A percentile compares a stretch with the other conserved stretches of the same genome.
These are phyloP conservation scores for Radopholus similis DNA, from an alignment of 1,140 invertebrate species.

Conservation along the genomic window DNA sequence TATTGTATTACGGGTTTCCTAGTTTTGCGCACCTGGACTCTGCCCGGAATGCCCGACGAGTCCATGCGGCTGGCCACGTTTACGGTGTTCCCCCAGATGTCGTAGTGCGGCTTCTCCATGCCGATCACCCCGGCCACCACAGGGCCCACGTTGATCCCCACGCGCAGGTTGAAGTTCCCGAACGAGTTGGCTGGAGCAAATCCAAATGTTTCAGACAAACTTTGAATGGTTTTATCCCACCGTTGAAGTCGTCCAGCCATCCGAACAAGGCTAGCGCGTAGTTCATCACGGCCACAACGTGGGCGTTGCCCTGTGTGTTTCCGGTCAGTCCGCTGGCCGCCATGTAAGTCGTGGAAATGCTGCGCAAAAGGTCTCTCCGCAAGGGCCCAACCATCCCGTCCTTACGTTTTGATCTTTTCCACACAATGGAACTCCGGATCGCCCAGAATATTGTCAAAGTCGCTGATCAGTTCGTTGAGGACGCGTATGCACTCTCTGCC, in stretches of 20 bases:
- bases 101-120: slow-evolving; percentile 89
- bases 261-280: slow-evolving; percentile 72
- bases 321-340: slow-evolving; percentile 78
- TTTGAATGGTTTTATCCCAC: no score
- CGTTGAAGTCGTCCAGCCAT: slow-evolving; percentile 54
- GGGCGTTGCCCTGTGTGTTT: slow-evolving; percentile 26
- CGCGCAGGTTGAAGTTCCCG: slow-evolving; percentile 50
- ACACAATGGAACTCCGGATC: slow-evolving; percentile 79
- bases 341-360: slow-evolving; percentile 92
- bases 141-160: slow-evolving; percentile 59
- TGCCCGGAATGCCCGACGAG: slow-evolving; percentile 37
- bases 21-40: slow-evolving; percentile 43
- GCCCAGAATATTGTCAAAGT: slow-evolving; percentile 83
- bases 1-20: background rate
- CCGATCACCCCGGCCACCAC: slow-evolving; percentile 79
- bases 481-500: slow-evolving; percentile 86
- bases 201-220: no score
- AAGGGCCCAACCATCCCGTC: background rate
- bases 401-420: slow-evolving; percentile 79
- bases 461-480: slow-evolving; percentile 94
- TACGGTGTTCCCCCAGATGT: slow-evolving; percentile 92
- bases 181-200: no score
- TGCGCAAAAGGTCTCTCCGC: slow-evolving; percentile 63
- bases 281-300: slow-evolving; percentile 75
- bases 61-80: slow-evolving; percentile 74